Conservation (phyloP, 1,140 invertebrate genomes). For the Pantala flavescens region DNA sequence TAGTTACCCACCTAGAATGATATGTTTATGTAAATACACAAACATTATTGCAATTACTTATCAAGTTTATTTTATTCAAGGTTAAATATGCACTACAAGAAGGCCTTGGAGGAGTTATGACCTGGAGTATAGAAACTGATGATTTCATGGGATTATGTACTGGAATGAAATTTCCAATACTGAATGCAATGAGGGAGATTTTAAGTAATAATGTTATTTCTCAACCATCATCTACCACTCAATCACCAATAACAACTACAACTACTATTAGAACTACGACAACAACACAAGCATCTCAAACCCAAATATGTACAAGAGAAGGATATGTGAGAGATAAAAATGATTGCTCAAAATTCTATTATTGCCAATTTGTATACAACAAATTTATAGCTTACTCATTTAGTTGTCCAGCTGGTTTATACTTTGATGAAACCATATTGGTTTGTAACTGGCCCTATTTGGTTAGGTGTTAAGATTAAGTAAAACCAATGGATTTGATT, state of each 20-base stretch:
- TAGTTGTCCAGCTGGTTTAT: constrained; percentile 18
- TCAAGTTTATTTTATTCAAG: constrained; percentile 27
- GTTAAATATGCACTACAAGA: constrained; percentile 39
- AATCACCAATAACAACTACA: too few relatives aligned
- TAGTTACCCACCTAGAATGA: too few relatives aligned
- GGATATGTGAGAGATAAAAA: constrained; percentile 27
- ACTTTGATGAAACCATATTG: constrained; percentile 19
- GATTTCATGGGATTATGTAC: constrained; percentile 53
- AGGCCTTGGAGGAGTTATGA: constrained; percentile 52
- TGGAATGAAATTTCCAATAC: constrained; percentile 42
- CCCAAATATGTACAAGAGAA: constrained; percentile 23
- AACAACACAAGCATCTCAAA: too few relatives aligned
- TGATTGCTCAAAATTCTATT: constrained; percentile 27
- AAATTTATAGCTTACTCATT: background rate
- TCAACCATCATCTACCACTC: background rate
- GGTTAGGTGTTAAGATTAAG: constrained; percentile 18
- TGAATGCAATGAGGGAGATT: constrained; percentile 42
- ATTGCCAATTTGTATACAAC: constrained; percentile 19
- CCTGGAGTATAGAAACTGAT: constrained; percentile 65
- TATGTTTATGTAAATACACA: too few relatives aligned
- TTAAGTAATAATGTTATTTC: constrained; percentile 26
- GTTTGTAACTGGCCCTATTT: constrained; percentile 21
- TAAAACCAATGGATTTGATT: too few relatives aligned
- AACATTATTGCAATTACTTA: too few relatives aligned
- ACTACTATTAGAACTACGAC: too few relatives aligned